Conservation (phyloP, 2,797 vertebrate genomes). For the Australoheros facetus region DNA sequence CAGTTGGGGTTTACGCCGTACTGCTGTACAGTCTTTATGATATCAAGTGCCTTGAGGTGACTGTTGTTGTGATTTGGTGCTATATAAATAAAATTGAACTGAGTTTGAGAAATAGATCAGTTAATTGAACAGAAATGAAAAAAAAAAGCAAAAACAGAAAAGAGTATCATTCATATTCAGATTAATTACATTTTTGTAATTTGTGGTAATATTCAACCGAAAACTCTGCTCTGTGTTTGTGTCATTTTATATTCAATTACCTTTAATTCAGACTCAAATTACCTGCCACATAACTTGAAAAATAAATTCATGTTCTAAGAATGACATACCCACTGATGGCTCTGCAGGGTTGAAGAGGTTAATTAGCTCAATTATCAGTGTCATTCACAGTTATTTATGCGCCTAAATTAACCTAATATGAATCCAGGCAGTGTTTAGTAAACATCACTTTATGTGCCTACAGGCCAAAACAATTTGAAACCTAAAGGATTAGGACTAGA, state of each 20-base stretch:
- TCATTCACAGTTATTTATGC: slow-evolving; percentile 14
- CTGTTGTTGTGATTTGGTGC: too few species aligned
- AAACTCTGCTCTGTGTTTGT: background rate
- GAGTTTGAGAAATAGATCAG: background rate
- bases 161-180: background rate
- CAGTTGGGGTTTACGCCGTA: too few species aligned
- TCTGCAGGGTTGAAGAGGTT: slow-evolving; percentile 8
- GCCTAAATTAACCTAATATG: background rate
- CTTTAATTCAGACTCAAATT: background rate
- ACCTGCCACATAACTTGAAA: background rate
- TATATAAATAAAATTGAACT: too few species aligned
- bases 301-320: background rate
- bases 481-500: accelerated
- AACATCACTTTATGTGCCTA: background rate
- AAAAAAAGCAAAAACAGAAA: too few species aligned
- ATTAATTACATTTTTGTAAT: background rate
- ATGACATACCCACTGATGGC: background rate
- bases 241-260: background rate
- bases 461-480: background rate
- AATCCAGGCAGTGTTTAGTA: background rate
- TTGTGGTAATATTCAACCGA: background rate
- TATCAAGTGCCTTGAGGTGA: too few species aligned
- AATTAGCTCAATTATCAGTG: slow-evolving; percentile 33
- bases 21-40: too few species aligned
- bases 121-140: background rate